Conservation (phyloP, 1,140 invertebrate species). For the Heliconius melpomene region DNA sequence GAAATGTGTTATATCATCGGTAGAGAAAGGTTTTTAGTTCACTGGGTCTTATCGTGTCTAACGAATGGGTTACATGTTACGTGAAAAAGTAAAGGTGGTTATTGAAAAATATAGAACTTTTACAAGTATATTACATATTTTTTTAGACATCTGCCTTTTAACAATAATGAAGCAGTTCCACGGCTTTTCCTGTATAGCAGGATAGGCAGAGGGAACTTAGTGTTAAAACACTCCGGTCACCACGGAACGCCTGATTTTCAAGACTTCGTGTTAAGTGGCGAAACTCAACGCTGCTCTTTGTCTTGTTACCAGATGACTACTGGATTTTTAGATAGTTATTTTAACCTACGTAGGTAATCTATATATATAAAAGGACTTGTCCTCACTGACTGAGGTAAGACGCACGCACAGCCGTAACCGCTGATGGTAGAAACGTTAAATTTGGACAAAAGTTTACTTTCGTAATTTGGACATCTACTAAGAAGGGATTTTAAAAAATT, state of each 20-base stretch:
- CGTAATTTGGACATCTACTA: too few species aligned
- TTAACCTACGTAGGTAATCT: too few species aligned
- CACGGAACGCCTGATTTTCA: neutral
- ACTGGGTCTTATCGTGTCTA: neutral
- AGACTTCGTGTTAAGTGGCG: neutral
- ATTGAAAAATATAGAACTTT: neutral
- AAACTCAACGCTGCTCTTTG: neutral
- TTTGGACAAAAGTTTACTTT: too few species aligned
- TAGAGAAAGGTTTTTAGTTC: neutral
- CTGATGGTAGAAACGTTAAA: too few species aligned
- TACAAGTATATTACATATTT: too few species aligned
- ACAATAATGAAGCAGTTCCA: too few species aligned
- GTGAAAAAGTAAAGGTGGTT: neutral
- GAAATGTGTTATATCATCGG: slow-evolving; percentile 17
- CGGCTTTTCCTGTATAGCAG: neutral
- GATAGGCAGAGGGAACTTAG: neutral
- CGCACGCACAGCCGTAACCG: too few species aligned
- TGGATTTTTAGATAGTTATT: too few species aligned
- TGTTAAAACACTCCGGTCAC: neutral
- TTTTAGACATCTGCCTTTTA: too few species aligned
- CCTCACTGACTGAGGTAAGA: too few species aligned
- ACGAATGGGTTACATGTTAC: neutral
- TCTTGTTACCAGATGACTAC: neutral
- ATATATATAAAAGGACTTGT: too few species aligned
- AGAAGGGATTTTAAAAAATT: too few species aligned